A percentile compares a stretch with the other conserved stretches of the same genome.
phyloP scores from a whole-genome alignment of 2,113 vertebrate genomes.

The Zonotrichia leucophrys region DNA sequence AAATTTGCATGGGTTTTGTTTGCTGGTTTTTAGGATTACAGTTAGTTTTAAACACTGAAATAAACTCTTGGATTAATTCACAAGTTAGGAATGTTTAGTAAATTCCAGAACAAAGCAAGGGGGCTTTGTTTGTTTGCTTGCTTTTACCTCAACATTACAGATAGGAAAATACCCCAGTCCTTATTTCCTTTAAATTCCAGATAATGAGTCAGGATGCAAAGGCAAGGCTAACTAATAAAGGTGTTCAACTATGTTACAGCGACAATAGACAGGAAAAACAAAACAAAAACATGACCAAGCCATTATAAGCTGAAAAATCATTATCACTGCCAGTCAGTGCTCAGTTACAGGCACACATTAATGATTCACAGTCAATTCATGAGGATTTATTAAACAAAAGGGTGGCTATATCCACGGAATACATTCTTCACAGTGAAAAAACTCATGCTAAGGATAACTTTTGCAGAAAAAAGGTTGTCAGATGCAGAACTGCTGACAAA shows the following conservation, averaged over 20 bases:
- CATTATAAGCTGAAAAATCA: neutral
- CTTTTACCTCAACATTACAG: neutral
- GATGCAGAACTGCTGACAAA: neutral
- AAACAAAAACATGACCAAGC: neutral
- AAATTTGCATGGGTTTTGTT: neutral
- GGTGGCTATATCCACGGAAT: neutral
- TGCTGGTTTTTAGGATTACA: neutral
- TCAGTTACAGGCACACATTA: neutral
- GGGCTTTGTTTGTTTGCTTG: neutral
- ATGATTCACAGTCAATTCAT: neutral
- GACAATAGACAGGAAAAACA: neutral
- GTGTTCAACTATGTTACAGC: neutral
- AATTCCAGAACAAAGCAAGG: neutral
- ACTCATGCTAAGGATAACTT: neutral
- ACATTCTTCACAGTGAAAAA: neutral
- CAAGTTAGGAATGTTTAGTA: neutral
- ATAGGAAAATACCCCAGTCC: neutral
- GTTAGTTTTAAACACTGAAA: neutral
- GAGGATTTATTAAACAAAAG: neutral
- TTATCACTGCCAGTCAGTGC: neutral
- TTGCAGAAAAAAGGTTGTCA: neutral
- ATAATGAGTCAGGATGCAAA: neutral
- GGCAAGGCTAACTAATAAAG: neutral
- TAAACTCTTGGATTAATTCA: neutral
- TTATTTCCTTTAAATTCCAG: neutral